Conservation (phyloP, 2,888 invertebrate species). For the Calliopum simillimum region DNA sequence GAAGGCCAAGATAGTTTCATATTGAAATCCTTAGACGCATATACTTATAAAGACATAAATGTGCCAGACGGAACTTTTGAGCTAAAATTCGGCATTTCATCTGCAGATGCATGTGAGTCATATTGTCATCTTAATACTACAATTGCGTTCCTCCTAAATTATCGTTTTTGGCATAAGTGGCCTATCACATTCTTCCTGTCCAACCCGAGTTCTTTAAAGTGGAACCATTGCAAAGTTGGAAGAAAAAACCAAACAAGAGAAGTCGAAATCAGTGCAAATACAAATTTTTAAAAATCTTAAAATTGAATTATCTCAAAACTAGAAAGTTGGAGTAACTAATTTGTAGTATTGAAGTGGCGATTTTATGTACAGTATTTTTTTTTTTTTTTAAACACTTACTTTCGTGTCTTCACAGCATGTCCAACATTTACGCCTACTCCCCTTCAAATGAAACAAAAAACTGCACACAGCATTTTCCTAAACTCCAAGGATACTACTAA, state of each 20-base stretch:
- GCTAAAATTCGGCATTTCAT: conserved; percentile 39
- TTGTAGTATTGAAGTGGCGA: no score
- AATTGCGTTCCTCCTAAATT: no score
- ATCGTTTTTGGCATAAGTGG: no score
- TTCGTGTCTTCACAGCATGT: conserved; percentile 42
- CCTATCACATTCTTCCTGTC: no score
- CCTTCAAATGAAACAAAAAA: conserved; percentile 42
- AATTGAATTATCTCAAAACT: no score
- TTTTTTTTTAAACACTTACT: not conserved
- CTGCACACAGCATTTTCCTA: conserved; percentile 58
- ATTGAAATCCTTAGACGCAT: conserved; percentile 47
- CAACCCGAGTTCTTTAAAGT: no score
- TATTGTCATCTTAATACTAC: not conserved
- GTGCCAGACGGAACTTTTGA: conserved; percentile 37
- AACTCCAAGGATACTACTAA: conserved; percentile 42
- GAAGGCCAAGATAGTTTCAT: conserved; percentile 41
- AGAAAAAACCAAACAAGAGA: no score
- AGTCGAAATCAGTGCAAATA: no score
- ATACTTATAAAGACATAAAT: conserved; percentile 53
- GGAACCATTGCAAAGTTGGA: no score
- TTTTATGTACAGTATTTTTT: no score
- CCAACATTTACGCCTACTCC: not conserved
- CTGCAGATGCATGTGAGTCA: conserved; percentile 26
- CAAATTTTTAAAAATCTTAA: no score
- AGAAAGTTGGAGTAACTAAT: no score